Percentiles rank a stretch among this genome's conserved stretches.
These are phyloP conservation scores for Cervus canadensis DNA, from an alignment of 2,113 vertebrate genomes.

Conservation along the genomic window DNA sequence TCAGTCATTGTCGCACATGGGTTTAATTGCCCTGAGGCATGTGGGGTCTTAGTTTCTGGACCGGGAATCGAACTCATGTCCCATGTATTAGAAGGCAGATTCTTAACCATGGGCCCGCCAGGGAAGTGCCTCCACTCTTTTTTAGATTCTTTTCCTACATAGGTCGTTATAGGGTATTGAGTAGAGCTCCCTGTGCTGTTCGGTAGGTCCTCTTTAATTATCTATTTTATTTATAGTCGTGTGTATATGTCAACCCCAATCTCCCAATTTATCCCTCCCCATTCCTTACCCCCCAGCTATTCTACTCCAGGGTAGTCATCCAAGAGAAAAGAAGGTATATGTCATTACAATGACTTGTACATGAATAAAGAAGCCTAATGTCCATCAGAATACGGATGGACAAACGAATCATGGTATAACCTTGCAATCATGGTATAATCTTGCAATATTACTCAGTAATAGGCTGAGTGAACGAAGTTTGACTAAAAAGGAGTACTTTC, in stretches of 20 bases:
- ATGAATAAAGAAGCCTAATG: neutral
- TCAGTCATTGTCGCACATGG: neutral
- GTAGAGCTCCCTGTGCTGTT: neutral
- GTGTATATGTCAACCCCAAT: neutral
- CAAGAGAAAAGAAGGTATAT: neutral
- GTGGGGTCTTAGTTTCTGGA: neutral
- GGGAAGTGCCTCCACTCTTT: neutral
- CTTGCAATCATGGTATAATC: neutral
- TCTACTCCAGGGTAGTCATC: neutral
- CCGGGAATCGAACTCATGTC: neutral
- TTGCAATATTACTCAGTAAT: neutral
- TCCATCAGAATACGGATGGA: neutral
- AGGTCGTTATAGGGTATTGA: neutral
- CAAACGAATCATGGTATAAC: neutral
- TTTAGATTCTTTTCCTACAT: neutral
- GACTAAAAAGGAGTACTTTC: neutral
- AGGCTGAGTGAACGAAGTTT: neutral
- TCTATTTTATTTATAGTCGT: neutral
- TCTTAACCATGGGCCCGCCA: neutral
- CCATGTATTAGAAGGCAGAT: neutral
- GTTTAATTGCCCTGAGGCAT: neutral
- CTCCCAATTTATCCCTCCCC: neutral
- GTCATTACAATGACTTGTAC: neutral
- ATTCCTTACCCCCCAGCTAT: neutral
- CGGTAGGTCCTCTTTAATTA: neutral